A percentile compares a stretch with the other conserved stretches of the same genome.
Evolutionary conservation across 2,888 invertebrate genomes (phyloP).

Genomic region (Macrophya annulata): DNA sequence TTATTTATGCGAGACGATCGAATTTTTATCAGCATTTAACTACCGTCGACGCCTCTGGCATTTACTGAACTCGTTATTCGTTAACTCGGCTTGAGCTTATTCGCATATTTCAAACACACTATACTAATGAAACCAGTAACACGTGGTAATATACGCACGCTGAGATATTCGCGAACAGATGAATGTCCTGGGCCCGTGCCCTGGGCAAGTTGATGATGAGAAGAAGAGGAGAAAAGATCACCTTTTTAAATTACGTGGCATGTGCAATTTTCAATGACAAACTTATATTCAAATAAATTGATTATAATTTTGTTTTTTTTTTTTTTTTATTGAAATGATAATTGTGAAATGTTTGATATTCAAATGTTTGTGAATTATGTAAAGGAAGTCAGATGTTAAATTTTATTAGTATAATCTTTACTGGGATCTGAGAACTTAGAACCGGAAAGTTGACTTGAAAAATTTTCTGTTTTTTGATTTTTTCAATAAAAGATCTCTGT

Average conservation of each 20-base stretch:
- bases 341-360: neutral
- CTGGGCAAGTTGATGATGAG: neutral
- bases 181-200: neutral
- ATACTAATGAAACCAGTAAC: constrained; percentile 43
- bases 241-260: neutral
- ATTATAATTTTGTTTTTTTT: no score
- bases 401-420: neutral
- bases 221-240: neutral
- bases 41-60: constrained; percentile 25
- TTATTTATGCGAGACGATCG: constrained; percentile 10
- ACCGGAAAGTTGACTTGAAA: neutral
- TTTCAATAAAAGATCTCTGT: constrained; percentile 34
- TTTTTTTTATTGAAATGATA: neutral
- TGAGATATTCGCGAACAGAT: neutral
- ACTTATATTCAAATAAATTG: no score
- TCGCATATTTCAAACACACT: constrained; percentile 46
- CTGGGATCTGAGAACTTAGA: neutral
- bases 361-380: neutral
- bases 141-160: constrained; percentile 36
- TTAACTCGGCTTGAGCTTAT: constrained; percentile 31
- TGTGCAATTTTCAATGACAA: neutral
- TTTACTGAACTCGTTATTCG: neutral
- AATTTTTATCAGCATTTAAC: constrained; percentile 38
- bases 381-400: neutral
- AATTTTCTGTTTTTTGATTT: constrained; percentile 13